These are phyloP conservation scores for Phthorimaea operculella DNA, from an alignment of 1,140 invertebrate genomes.

Conservation along the genomic window DNA sequence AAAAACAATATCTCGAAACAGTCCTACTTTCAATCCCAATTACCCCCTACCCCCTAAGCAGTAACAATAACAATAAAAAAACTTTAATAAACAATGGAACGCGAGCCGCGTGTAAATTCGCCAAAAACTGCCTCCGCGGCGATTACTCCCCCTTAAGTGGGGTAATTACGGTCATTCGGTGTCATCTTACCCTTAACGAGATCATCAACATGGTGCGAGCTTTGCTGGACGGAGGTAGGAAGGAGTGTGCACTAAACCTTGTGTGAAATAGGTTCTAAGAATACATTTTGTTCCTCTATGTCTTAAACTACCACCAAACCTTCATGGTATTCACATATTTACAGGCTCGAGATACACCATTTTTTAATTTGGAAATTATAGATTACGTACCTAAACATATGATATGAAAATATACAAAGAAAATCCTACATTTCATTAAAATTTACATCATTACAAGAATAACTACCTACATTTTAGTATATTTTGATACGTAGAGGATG, in stretches of 20 bases:
- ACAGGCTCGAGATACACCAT: too few species aligned
- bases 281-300: too few species aligned
- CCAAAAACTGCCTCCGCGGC: conserved; percentile 23
- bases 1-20: not conserved
- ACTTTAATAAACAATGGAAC: conserved; percentile 49
- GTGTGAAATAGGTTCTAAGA: too few species aligned
- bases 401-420: too few species aligned
- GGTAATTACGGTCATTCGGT: conserved; percentile 52
- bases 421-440: too few species aligned
- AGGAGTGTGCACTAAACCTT: conserved; percentile 1
- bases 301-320: too few species aligned
- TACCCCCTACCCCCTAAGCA: conserved; percentile 6
- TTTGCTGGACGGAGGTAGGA: conserved; percentile 15
- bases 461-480: too few species aligned
- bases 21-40: conserved; percentile 18
- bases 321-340: too few species aligned
- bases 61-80: conserved; percentile 38
- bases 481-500: too few species aligned
- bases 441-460: too few species aligned
- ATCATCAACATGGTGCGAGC: conserved; percentile 34
- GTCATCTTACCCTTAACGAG: conserved; percentile 55
- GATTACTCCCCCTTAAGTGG: conserved; percentile 37
- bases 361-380: too few species aligned
- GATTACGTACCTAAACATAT: too few species aligned
- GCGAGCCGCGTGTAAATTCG: conserved; percentile 37